These are phyloP conservation scores for Acanthopagrus latus DNA, from an alignment of 2,797 vertebrate genomes.

Conservation along the genomic window DNA sequence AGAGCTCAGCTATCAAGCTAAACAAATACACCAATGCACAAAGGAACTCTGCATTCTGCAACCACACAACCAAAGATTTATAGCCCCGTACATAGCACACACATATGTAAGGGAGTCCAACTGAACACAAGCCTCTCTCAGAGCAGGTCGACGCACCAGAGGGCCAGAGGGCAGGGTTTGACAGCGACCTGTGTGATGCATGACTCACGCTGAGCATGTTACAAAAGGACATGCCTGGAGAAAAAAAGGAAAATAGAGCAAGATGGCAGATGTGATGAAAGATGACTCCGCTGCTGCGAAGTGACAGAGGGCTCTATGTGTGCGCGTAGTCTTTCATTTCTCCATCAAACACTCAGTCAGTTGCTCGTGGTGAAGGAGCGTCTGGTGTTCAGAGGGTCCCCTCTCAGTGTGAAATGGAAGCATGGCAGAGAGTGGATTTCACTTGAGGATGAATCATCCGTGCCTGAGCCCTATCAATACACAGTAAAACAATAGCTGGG, in stretches of 20 bases:
- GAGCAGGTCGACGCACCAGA: slow-evolving; percentile 44
- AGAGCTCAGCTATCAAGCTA: slow-evolving; percentile 30
- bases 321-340: slow-evolving; percentile 48
- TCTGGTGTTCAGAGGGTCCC: slow-evolving; percentile 26
- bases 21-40: slow-evolving; percentile 34
- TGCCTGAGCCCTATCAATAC: slow-evolving; percentile 4
- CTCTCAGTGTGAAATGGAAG: slow-evolving; percentile 20
- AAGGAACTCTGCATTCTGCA: slow-evolving; percentile 7
- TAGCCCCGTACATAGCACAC: not conserved
- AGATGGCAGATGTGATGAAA: slow-evolving; percentile 61
- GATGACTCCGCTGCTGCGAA: slow-evolving; percentile 33
- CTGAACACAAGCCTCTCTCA: slow-evolving; percentile 36
- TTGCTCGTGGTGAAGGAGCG: slow-evolving; percentile 33
- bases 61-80: slow-evolving; percentile 10
- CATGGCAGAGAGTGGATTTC: slow-evolving; percentile 19
- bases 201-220: slow-evolving; percentile 61
- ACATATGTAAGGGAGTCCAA: slow-evolving; percentile 13
- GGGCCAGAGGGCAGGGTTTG: slow-evolving; percentile 39
- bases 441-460: slow-evolving; percentile 33
- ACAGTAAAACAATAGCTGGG: slow-evolving; percentile 36
- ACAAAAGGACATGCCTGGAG: slow-evolving; percentile 65
- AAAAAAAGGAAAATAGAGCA: slow-evolving; percentile 51
- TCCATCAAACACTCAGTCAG: slow-evolving; percentile 46
- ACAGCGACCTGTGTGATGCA: slow-evolving; percentile 54
- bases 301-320: slow-evolving; percentile 34